These are phyloP conservation scores for Nannospalax galili DNA, from an alignment of 2,113 vertebrate species.

Conservation along the genomic window DNA sequence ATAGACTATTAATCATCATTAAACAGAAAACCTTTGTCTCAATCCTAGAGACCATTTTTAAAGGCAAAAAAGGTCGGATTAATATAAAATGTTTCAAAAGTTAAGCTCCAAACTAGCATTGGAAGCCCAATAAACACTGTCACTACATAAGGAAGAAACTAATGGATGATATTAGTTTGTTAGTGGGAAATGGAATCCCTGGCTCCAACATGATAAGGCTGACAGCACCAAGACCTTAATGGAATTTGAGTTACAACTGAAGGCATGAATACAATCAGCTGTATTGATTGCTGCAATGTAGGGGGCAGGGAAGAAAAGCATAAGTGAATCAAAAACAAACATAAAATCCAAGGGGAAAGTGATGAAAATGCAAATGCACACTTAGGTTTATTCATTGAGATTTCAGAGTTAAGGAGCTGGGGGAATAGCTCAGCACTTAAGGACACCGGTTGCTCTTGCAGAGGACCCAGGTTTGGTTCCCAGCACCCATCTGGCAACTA, in stretches of 20 bases:
- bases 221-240: neutral
- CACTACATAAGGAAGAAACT: constrained; percentile 50
- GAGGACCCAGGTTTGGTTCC: too few species aligned
- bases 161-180: constrained; percentile 41
- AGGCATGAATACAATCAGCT: constrained; percentile 53
- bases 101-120: constrained; percentile 54
- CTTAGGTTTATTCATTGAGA: neutral
- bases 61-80: constrained; percentile 50
- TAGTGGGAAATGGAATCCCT: constrained; percentile 41
- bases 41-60: neutral
- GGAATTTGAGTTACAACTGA: constrained; percentile 42
- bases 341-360: neutral
- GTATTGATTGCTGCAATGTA: neutral
- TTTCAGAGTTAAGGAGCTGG: neutral
- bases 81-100: constrained; percentile 49
- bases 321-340: constrained; percentile 26
- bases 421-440: too few species aligned
- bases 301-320: neutral
- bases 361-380: neutral
- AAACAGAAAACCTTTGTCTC: constrained; percentile 61
- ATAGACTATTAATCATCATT: constrained; percentile 67
- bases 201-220: constrained; percentile 6
- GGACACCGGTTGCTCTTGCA: too few species aligned
- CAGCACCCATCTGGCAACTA: too few species aligned
- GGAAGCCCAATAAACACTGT: neutral